phyloP scores from a whole-genome alignment of 2,797 vertebrate species.

The Cossypha dichroa region DNA sequence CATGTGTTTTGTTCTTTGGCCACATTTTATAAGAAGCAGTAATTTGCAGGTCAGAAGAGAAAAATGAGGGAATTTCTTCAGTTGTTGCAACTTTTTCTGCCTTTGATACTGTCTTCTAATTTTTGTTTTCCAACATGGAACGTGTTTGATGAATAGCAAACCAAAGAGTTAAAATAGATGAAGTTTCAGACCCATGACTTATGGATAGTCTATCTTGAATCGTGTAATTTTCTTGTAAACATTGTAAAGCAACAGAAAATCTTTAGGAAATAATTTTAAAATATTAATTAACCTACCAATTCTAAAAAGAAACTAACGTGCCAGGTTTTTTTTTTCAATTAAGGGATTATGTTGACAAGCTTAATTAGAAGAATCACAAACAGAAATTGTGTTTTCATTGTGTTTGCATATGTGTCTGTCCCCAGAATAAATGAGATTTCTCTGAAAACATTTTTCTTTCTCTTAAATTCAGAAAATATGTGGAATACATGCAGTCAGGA shows the following conservation, averaged over 20 bases:
- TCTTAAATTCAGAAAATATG: background rate
- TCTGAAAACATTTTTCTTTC: background rate
- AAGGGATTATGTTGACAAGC: background rate
- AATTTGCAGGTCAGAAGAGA: conserved; percentile 40
- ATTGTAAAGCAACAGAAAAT: background rate
- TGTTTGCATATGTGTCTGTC: background rate
- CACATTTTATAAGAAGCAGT: background rate
- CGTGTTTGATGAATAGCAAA: background rate
- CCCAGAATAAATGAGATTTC: background rate
- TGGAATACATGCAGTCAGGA: background rate
- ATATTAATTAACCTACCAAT: background rate
- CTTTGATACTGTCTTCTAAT: background rate
- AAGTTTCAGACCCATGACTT: background rate
- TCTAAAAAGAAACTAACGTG: background rate
- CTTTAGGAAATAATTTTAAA: background rate
- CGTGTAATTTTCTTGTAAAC: background rate
- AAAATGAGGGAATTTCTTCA: background rate
- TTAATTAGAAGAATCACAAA: background rate
- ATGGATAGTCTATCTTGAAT: background rate
- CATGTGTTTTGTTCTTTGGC: conserved; percentile 1
- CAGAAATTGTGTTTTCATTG: background rate
- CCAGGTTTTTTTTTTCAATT: background rate
- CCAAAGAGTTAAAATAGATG: background rate
- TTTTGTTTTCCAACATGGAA: background rate
- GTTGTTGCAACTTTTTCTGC: background rate